These are phyloP conservation scores for Penaeus japonicus DNA, from an alignment of 1,140 invertebrate genomes.

Conservation along the genomic window DNA sequence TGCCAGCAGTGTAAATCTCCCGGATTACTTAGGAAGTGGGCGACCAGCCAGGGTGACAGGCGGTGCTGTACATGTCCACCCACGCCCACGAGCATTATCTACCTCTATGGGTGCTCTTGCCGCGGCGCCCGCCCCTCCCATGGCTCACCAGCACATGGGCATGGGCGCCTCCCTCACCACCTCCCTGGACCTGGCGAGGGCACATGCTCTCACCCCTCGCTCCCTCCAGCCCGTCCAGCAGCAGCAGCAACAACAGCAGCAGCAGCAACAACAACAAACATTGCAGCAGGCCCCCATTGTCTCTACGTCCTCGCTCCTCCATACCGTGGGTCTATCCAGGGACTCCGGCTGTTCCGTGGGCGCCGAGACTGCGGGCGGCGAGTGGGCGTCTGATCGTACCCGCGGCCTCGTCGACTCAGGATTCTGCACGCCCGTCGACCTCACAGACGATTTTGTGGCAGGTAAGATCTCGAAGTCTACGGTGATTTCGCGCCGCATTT, in stretches of 20 bases:
- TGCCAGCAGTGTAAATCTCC: conserved; percentile 49
- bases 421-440: conserved; percentile 52
- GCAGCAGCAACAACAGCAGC: conserved; percentile 22
- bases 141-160: conserved; percentile 49
- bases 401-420: conserved; percentile 51
- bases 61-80: conserved; percentile 44
- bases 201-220: conserved; percentile 40
- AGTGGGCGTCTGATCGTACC: conserved; percentile 46
- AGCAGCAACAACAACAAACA: not conserved
- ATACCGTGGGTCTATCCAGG: conserved; percentile 51
- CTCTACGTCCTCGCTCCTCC: conserved; percentile 37
- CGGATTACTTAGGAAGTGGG: conserved; percentile 47
- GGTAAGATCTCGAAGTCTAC: conserved; percentile 32
- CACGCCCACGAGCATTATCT: conserved; percentile 53
- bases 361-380: conserved; percentile 43
- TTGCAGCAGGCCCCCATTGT: conserved; percentile 19
- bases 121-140: conserved; percentile 48
- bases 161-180: conserved; percentile 42
- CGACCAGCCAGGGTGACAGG: conserved; percentile 41
- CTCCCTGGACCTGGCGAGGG: conserved; percentile 42
- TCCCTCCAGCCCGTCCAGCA: conserved; percentile 47
- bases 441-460: conserved; percentile 51
- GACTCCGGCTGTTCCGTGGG: conserved; percentile 48
- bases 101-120: conserved; percentile 55
- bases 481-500: not conserved